Percentiles rank a stretch among this genome's conserved stretches.
Evolutionary conservation across 2,797 vertebrate genomes (phyloP).

Genomic region (Monodelphis domestica): DNA sequence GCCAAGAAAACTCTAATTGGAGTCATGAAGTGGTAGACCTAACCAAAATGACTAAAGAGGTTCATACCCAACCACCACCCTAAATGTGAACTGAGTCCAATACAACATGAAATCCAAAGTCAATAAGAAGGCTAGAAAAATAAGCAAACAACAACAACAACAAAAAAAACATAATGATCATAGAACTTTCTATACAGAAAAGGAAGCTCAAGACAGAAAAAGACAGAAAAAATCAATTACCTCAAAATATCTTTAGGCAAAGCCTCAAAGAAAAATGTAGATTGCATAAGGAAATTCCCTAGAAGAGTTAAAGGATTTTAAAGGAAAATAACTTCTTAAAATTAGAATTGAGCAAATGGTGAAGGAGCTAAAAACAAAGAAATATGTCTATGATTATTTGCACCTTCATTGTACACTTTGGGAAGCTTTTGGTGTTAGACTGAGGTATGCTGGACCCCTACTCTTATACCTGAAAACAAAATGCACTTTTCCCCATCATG

Average conservation of each 20-base stretch:
- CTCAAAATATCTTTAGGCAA: not conserved
- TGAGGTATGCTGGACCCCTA: not conserved
- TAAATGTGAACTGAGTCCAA: not conserved
- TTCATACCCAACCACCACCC: not conserved
- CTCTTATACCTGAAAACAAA: not conserved
- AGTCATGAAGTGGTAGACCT: too few species aligned
- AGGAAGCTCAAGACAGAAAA: not conserved
- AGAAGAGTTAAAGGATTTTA: not conserved
- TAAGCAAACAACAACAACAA: not conserved
- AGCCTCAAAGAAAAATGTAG: not conserved
- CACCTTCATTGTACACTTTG: not conserved
- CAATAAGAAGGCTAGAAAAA: not conserved
- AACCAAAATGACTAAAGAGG: too few species aligned
- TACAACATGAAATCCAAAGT: not conserved
- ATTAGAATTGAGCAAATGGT: not conserved
- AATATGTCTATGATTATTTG: not conserved
- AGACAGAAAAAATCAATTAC: not conserved
- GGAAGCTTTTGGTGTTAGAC: not conserved
- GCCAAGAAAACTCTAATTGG: too few species aligned
- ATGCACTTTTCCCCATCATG: too few species aligned
- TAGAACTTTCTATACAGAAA: not conserved
- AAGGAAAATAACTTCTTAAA: not conserved
- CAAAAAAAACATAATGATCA: not conserved
- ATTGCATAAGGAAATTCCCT: not conserved
- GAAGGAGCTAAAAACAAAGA: not conserved